Conservation (phyloP, 2,797 vertebrate species). For the Enteromius viviparus region DNA sequence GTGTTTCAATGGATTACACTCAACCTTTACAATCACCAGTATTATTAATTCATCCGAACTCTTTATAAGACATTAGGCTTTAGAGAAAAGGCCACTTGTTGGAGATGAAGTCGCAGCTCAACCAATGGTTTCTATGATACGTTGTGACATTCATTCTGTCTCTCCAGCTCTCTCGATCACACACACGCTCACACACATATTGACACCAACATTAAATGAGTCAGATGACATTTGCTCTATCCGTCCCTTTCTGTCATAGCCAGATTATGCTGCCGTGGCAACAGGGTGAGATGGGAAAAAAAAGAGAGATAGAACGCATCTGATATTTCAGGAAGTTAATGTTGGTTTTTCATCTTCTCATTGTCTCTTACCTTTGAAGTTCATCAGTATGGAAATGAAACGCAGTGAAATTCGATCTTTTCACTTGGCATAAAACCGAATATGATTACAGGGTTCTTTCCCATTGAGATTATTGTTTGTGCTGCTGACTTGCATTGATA, state of each 20-base stretch:
- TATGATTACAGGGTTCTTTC: conserved; percentile 32
- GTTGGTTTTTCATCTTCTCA: conserved; percentile 39
- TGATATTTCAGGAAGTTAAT: conserved; percentile 40
- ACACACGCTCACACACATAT: conserved; percentile 39
- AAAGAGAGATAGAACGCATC: conserved; percentile 57
- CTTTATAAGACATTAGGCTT: conserved; percentile 12
- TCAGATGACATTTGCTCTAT: conserved; percentile 76
- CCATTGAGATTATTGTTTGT: conserved; percentile 25
- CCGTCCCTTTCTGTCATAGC: conserved; percentile 66
- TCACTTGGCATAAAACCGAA: conserved; percentile 41
- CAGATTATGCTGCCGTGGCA: conserved; percentile 80
- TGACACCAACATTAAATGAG: conserved; percentile 73
- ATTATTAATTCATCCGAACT: conserved; percentile 8
- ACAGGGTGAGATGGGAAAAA: conserved; percentile 65
- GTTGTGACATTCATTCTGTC: conserved; percentile 44
- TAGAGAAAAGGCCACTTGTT: conserved; percentile 35
- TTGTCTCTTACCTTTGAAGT: conserved; percentile 43
- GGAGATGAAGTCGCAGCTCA: conserved; percentile 24
- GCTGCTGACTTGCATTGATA: neutral
- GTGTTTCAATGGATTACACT: conserved; percentile 21
- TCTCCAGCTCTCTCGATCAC: conserved; percentile 11
- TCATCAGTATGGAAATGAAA: conserved; percentile 45
- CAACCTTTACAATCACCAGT: conserved; percentile 36
- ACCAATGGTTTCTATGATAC: conserved; percentile 28
- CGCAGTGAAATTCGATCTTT: conserved; percentile 37